phyloP scores from a whole-genome alignment of 2,888 invertebrate species.

The Himalopsyche anomala region DNA sequence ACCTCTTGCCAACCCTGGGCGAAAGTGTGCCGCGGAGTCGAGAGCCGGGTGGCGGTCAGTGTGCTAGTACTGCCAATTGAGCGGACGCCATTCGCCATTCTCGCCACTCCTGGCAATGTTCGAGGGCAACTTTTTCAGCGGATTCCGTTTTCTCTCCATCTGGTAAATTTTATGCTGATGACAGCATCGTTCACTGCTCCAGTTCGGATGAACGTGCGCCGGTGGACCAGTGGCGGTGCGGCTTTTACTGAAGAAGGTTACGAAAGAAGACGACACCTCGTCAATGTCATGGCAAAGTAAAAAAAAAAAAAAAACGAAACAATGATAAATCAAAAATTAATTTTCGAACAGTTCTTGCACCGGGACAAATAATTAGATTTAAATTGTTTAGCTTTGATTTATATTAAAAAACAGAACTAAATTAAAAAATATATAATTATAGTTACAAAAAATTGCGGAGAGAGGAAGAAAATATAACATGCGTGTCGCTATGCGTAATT shows the following conservation, averaged over 20 bases:
- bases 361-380: too few relatives aligned
- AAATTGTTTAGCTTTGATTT: too few relatives aligned
- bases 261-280: too few relatives aligned
- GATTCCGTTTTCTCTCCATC: conserved; percentile 31
- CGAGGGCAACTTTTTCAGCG: conserved; percentile 27
- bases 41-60: conserved; percentile 38
- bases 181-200: conserved; percentile 34
- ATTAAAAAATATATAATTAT: too few relatives aligned
- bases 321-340: too few relatives aligned
- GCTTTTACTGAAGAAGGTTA: neutral
- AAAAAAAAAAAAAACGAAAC: too few relatives aligned
- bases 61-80: neutral
- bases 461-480: too few relatives aligned
- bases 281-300: too few relatives aligned
- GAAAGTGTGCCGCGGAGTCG: conserved; percentile 39
- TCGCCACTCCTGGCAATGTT: neutral
- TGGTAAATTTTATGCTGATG: neutral
- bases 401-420: too few relatives aligned
- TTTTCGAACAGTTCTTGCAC: too few relatives aligned
- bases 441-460: too few relatives aligned
- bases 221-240: neutral
- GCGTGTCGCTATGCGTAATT: too few relatives aligned
- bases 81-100: neutral
- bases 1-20: neutral
- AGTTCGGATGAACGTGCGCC: neutral